Percentiles rank a stretch among this genome's conserved stretches.
These are phyloP conservation scores for Drosophila emarginata DNA, from an alignment of 2,888 invertebrate genomes.

Conservation along the genomic window DNA sequence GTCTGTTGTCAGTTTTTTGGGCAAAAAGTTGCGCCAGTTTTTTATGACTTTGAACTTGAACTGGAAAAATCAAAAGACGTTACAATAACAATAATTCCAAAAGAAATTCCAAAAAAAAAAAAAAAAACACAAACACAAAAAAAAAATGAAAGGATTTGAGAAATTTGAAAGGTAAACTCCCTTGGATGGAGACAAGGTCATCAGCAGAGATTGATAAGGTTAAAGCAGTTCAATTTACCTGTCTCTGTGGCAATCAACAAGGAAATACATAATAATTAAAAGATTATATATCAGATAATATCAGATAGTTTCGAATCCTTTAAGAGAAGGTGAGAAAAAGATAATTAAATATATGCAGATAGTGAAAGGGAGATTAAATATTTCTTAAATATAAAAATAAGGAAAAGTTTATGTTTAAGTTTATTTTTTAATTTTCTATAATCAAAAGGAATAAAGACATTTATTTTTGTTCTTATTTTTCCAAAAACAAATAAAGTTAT, in stretches of 20 bases:
- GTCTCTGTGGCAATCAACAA: neutral
- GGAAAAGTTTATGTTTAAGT: no score
- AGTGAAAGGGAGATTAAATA: no score
- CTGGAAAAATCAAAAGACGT: constrained; percentile 36
- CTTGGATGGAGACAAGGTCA: neutral
- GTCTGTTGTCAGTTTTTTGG: constrained; percentile 25
- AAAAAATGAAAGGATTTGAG: constrained; percentile 5
- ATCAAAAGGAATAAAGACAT: no score
- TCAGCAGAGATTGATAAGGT: neutral
- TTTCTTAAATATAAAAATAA: no score
- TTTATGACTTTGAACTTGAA: constrained; percentile 76
- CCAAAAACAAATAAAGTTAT: no score
- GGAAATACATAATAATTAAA: no score
- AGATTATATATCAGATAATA: no score
- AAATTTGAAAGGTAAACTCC: constrained; percentile 4
- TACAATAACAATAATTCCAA: constrained; percentile 20
- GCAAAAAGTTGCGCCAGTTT: constrained; percentile 58
- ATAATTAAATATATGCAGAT: no score
- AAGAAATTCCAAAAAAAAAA: constrained; percentile 58
- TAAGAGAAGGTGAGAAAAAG: no score
- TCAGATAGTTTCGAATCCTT: no score
- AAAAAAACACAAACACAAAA: constrained; percentile 26
- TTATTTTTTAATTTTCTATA: no score
- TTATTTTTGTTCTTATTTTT: no score
- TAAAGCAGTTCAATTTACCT: neutral